Evolutionary conservation across 2,888 invertebrate genomes (phyloP).

Genomic region (Drosophila nr. medialis): DNA sequence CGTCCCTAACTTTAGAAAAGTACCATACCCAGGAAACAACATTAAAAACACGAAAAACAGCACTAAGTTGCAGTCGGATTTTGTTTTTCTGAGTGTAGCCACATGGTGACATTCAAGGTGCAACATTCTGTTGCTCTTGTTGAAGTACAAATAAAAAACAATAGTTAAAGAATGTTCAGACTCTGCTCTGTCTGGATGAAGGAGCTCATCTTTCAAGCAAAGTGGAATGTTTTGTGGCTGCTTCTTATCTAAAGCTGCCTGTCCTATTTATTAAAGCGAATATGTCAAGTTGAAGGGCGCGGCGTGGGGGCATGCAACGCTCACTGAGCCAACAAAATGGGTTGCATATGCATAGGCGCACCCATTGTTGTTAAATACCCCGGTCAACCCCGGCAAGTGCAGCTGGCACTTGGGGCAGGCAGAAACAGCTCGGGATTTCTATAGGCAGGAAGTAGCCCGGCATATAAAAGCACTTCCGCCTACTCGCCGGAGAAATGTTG

Average conservation of each 20-base stretch:
- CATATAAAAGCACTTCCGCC: constrained; percentile 76
- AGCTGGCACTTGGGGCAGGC: constrained; percentile 47
- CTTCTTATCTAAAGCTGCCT: background rate
- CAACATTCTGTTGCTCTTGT: background rate
- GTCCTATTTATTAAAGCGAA: constrained; percentile 32
- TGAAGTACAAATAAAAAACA: background rate
- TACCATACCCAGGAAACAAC: background rate
- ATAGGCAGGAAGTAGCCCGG: constrained; percentile 75
- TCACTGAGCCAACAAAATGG: constrained; percentile 47
- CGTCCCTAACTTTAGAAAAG: background rate
- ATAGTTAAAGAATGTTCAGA: background rate
- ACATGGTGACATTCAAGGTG: background rate
- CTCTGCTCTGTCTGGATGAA: background rate
- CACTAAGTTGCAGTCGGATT: background rate
- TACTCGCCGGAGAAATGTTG: constrained; percentile 79
- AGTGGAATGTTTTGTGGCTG: background rate
- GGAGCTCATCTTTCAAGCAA: background rate
- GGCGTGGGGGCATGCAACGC: constrained; percentile 52
- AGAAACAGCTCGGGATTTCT: constrained; percentile 55
- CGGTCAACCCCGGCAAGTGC: constrained; percentile 7
- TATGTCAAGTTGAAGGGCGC: constrained; percentile 68
- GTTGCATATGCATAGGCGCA: constrained; percentile 69
- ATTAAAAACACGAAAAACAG: too few relatives aligned
- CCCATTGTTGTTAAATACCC: constrained; percentile 54
- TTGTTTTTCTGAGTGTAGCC: background rate